Evolutionary conservation across 2,113 vertebrate species (phyloP), one percentile per base, ranked within the genome.

Genomic region (Calyptommatus sinebrachiatus): DNA sequence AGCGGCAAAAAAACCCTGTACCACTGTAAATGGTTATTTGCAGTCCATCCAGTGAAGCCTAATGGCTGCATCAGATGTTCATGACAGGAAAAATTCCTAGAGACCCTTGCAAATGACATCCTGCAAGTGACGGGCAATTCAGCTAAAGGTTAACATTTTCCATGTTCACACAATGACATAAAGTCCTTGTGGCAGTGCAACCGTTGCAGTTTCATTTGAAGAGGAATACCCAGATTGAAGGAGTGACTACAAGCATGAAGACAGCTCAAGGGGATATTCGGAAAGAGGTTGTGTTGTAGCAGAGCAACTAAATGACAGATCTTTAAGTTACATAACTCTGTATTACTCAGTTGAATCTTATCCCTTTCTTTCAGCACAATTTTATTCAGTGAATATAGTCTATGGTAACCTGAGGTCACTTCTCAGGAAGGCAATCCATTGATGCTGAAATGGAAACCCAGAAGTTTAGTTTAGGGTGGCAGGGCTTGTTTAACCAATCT

Each of bases 21-120:
- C 74, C 89, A 87, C 76, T 89, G 86, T 84, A 88, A 87, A 71
- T n/a, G 67, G 68, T 68, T 88, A 86, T 88, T 90, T 89, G 85
- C 86, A 91, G 81, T 81, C 76, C 80, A 87, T 84, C 86, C 81
- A 67, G 71, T 85, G 86, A 81, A n/a, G 78, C 74, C 83, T 84
- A 79, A 22, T 65, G 65, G 80, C 69, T 83, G 70, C 81, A 85
- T 79, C 71, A 50, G 77, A 76, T 78, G 72, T 73, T 16, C 22
- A 62, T 78, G 65, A n/a, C 82, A 90, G 70, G 79, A 41, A 79
- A 48, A 71, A 74, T 67, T 78, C 48, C 84, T 88, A 68, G 75
- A 83, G 48, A 81, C 57, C 71, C 45, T 65, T 78, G 67, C 71
- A 93, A 88, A 71, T 80, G 21, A 83, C 72, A 88, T 73, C 74